These are phyloP conservation scores for Pogonophryne albipinna DNA, from an alignment of 2,797 vertebrate species.

Conservation along the genomic window DNA sequence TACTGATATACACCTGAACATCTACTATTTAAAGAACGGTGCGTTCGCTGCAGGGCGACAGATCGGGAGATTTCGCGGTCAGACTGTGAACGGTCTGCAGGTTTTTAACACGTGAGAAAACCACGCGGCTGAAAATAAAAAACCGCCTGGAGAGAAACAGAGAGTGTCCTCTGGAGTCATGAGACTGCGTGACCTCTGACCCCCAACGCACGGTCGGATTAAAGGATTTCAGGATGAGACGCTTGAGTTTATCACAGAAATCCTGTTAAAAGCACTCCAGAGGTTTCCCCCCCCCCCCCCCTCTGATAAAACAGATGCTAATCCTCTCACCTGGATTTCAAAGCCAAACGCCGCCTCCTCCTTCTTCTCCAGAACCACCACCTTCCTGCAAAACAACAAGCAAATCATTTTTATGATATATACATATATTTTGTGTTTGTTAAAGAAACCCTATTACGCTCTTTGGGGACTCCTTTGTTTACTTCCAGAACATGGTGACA, in stretches of 20 bases:
- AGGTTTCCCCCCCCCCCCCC: background rate
- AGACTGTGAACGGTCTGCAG: too few relatives aligned
- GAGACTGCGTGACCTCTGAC: slow-evolving; percentile 59
- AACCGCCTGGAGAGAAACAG: slow-evolving; percentile 15
- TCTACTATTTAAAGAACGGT: too few relatives aligned
- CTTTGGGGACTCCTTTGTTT: too few relatives aligned
- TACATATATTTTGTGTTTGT: too few relatives aligned
- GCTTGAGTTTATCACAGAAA: slow-evolving; percentile 31
- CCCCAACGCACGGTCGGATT: slow-evolving; percentile 24
- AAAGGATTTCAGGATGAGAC: slow-evolving; percentile 33
- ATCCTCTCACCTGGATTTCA: slow-evolving; percentile 93
- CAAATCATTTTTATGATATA: too few relatives aligned
- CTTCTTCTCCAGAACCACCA: slow-evolving; percentile 91
- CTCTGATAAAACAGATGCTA: too few relatives aligned
- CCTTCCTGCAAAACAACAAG: slow-evolving; percentile 82
- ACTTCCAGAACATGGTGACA: too few relatives aligned
- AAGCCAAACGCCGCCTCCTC: slow-evolving; percentile 94
- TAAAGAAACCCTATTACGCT: too few relatives aligned
- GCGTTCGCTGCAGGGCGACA: too few relatives aligned
- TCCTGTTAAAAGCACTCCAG: slow-evolving; percentile 39
- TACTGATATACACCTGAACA: too few relatives aligned
- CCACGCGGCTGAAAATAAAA: slow-evolving; percentile 56
- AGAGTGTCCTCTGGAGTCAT: slow-evolving; percentile 45
- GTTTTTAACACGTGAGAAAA: slow-evolving; percentile 64
- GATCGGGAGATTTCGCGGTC: too few relatives aligned